Percentiles rank a stretch among this genome's conserved stretches.
Conservation (phyloP, 2,113 vertebrate genomes). For the Xenus cinereus region DNA sequence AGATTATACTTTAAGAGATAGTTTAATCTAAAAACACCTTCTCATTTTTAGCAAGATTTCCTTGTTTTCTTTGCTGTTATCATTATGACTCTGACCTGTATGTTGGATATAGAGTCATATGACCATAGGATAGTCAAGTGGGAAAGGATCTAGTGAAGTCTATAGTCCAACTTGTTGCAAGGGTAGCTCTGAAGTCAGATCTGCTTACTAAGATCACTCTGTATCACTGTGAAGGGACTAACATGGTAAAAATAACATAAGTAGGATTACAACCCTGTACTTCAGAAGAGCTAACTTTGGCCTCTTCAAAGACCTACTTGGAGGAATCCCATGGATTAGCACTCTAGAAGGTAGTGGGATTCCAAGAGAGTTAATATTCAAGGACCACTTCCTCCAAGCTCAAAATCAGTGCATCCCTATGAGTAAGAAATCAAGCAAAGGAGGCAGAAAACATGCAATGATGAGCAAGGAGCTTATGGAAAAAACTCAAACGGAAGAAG, state of each 20-base stretch:
- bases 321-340: too few relatives aligned
- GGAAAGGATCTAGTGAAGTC: not conserved
- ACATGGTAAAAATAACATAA: not conserved
- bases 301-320: not conserved
- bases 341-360: too few relatives aligned
- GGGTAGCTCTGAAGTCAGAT: not conserved
- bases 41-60: not conserved
- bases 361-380: too few relatives aligned
- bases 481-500: not conserved
- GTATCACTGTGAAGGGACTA: not conserved
- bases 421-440: not conserved
- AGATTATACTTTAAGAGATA: not conserved
- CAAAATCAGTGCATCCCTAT: too few relatives aligned
- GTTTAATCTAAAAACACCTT: not conserved
- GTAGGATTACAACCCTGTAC: not conserved
- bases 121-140: not conserved
- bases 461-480: not conserved
- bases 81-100: not conserved
- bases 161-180: not conserved
- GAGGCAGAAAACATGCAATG: not conserved
- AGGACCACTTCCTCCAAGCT: too few relatives aligned
- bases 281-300: not conserved
- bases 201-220: not conserved
- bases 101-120: not conserved
- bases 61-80: not conserved